Conservation (phyloP, 2,888 invertebrate genomes). For the Sicus ferrugineus region DNA sequence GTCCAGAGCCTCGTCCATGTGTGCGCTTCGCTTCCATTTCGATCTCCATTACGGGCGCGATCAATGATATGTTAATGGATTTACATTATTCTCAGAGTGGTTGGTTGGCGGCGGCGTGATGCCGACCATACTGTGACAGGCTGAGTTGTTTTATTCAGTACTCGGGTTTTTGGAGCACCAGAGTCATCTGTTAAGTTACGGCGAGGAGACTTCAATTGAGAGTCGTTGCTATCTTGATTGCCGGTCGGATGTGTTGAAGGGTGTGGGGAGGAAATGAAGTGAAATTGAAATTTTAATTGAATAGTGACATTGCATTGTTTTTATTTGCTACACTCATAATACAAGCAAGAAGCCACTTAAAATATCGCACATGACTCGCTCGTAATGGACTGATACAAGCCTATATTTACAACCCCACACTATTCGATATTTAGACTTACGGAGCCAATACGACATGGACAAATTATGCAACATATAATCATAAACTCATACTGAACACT, state of each 20-base stretch:
- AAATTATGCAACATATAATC: too few relatives aligned
- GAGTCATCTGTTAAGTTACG: slow-evolving; percentile 13
- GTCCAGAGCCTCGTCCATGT: slow-evolving; percentile 11
- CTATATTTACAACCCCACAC: too few relatives aligned
- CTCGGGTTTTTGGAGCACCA: slow-evolving; percentile 9
- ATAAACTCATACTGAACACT: too few relatives aligned
- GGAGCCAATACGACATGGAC: too few relatives aligned
- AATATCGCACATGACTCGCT: too few relatives aligned
- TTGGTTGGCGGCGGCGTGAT: background rate
- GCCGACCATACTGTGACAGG: background rate
- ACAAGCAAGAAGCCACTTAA: too few relatives aligned
- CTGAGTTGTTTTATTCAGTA: background rate
- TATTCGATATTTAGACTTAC: too few relatives aligned
- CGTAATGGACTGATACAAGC: too few relatives aligned
- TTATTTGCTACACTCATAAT: too few relatives aligned
- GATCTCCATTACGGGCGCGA: slow-evolving; percentile 14
- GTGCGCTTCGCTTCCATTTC: slow-evolving; percentile 20
- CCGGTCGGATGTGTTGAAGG: slow-evolving; percentile 6
- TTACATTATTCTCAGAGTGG: slow-evolving; percentile 18
- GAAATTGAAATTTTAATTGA: slow-evolving; percentile 40
- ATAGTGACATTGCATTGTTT: slow-evolving; percentile 42
- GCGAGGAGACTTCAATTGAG: background rate
- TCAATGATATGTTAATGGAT: slow-evolving; percentile 31
- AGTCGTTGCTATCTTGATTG: slow-evolving; percentile 23
- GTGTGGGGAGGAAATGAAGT: slow-evolving; percentile 16